Conservation (phyloP, 2,888 invertebrate genomes). For the Fragum sueziense region DNA sequence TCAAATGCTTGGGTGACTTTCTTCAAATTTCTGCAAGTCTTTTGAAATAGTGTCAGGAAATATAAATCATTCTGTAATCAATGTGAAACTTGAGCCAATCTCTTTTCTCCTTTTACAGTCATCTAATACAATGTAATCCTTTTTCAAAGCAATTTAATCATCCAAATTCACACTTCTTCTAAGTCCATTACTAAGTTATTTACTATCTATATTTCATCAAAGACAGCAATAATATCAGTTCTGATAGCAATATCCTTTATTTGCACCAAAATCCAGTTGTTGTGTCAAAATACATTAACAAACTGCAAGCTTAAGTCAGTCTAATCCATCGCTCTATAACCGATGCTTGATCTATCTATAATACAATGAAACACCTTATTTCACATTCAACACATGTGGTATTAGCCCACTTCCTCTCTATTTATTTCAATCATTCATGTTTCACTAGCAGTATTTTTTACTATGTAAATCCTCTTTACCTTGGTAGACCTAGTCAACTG, state of each 20-base stretch:
- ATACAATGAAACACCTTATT: neutral
- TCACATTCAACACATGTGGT: neutral
- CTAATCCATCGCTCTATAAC: neutral
- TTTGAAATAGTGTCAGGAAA: no score
- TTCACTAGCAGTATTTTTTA: no score
- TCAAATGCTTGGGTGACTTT: no score
- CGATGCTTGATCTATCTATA: neutral
- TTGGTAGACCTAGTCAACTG: no score
- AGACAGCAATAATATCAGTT: neutral
- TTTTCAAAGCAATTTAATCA: neutral
- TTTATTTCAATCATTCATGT: neutral
- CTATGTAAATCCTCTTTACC: no score
- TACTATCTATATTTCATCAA: neutral
- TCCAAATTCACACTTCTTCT: neutral
- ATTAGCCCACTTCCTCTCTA: neutral
- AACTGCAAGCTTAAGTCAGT: neutral
- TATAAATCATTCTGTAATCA: no score
- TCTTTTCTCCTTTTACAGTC: no score
- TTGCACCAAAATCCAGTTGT: neutral
- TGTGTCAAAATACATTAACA: slow-evolving; percentile 14
- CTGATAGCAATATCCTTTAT: slow-evolving; percentile 5
- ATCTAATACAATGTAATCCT: neutral
- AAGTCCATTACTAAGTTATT: no score
- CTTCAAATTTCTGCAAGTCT: no score
- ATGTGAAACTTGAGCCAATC: no score